These are phyloP conservation scores for Ditylenchus weischeri DNA, from an alignment of 2,888 invertebrate genomes.

Conservation along the genomic window DNA sequence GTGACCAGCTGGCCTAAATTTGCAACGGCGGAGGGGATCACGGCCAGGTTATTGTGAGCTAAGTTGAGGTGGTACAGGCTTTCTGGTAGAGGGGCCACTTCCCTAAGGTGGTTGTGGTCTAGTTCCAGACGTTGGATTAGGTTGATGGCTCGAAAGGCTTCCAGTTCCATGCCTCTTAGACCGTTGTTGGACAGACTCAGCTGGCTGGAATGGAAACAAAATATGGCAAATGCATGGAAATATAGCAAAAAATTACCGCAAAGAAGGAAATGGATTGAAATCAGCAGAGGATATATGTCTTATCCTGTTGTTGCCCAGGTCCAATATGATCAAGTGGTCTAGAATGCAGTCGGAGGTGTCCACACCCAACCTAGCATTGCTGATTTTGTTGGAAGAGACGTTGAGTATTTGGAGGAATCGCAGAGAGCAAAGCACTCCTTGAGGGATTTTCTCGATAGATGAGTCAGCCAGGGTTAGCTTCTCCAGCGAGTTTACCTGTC, in stretches of 20 bases:
- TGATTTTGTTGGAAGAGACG: conserved; percentile 43
- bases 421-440: conserved; percentile 23
- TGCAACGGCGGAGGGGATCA: conserved; percentile 42
- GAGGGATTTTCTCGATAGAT: conserved; percentile 18
- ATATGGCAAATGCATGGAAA: too few species aligned
- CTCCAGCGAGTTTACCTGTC: conserved; percentile 33
- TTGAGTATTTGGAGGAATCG: conserved; percentile 40
- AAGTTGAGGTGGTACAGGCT: conserved; percentile 47
- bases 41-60: conserved; percentile 41
- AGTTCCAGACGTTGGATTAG: conserved; percentile 9
- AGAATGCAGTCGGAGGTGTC: conserved; percentile 37
- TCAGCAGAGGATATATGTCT: conserved; percentile 25
- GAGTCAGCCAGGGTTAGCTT: conserved; percentile 36
- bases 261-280: conserved; percentile 8
- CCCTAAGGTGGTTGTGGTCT: conserved; percentile 10
- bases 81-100: conserved; percentile 24
- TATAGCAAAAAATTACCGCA: neutral
- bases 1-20: conserved; percentile 40
- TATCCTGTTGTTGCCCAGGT: conserved; percentile 47
- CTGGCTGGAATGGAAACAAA: neutral
- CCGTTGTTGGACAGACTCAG: conserved; percentile 10
- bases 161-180: conserved; percentile 8
- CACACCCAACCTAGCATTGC: conserved; percentile 27
- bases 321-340: conserved; percentile 49
- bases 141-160: conserved; percentile 1